Evolutionary conservation across 64 coral and sea anemone species (phyloP).

Genomic region (Montipora sp.): DNA sequence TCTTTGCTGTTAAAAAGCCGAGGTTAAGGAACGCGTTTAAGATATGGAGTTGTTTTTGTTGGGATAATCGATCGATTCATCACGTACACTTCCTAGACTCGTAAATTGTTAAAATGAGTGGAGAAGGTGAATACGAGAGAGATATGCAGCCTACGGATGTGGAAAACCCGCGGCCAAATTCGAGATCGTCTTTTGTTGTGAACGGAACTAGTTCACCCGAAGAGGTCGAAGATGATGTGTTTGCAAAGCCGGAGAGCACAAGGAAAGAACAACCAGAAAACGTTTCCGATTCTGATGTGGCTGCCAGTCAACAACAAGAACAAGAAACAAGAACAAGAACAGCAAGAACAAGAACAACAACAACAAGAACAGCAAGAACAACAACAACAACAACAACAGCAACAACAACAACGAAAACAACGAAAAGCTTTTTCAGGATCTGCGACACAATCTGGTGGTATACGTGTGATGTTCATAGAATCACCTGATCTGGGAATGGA

Average conservation of each 20-base stretch:
- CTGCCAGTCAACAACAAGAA: conserved; percentile 9
- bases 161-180: neutral
- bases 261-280: conserved; percentile 36
- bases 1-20: neutral
- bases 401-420: neutral
- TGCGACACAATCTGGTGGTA: neutral
- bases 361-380: too few relatives aligned
- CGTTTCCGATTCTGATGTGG: neutral
- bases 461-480: conserved; percentile 33
- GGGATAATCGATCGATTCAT: neutral
- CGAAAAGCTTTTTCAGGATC: neutral
- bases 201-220: conserved; percentile 50
- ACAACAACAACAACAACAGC: too few relatives aligned
- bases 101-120: conserved; percentile 21
- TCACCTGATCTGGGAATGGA: neutral
- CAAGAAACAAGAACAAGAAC: too few relatives aligned
- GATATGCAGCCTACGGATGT: neutral
- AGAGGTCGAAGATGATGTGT: conserved; percentile 10
- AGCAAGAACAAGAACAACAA: too few relatives aligned
- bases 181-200: conserved; percentile 36
- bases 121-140: neutral
- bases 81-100: neutral
- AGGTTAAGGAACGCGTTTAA: neutral
- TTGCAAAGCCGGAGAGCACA: neutral
- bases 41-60: neutral